Conservation (phyloP, 1,140 invertebrate genomes). For the Drosophila quadrilineata region DNA sequence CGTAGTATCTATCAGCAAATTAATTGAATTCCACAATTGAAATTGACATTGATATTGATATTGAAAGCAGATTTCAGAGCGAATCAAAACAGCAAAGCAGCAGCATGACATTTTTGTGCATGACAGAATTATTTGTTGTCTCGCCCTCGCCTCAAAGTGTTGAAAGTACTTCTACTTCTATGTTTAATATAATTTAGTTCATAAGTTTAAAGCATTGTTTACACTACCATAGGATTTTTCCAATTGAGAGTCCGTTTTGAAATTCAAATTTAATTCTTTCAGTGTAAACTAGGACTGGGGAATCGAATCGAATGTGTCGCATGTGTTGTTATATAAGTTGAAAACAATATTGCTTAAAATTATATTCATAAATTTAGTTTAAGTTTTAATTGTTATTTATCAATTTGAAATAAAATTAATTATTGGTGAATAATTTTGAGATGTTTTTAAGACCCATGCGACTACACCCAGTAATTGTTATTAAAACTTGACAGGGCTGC, state of each 20-base stretch:
- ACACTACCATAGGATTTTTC: neutral
- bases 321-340: neutral
- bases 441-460: no score
- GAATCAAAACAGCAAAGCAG: constrained; percentile 35
- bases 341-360: neutral
- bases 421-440: no score
- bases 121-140: constrained; percentile 56
- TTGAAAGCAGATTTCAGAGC: constrained; percentile 17
- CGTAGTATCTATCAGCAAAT: constrained; percentile 42
- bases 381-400: no score
- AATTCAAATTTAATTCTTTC: neutral
- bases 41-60: constrained; percentile 31
- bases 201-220: constrained; percentile 26
- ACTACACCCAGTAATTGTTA: no score
- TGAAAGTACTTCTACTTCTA: constrained; percentile 6
- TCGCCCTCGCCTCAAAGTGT: constrained; percentile 3
- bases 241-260: neutral
- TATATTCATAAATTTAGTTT: no score
- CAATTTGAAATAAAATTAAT: no score
- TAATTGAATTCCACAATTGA: constrained; percentile 40
- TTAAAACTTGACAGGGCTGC: no score
- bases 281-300: constrained; percentile 3
- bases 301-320: constrained; percentile 25
- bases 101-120: constrained; percentile 81
- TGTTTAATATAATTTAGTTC: constrained; percentile 7